Evolutionary conservation across 2,113 vertebrate species (phyloP), one percentile per base, ranked within the genome.

Genomic region (Plecotus auritus): DNA sequence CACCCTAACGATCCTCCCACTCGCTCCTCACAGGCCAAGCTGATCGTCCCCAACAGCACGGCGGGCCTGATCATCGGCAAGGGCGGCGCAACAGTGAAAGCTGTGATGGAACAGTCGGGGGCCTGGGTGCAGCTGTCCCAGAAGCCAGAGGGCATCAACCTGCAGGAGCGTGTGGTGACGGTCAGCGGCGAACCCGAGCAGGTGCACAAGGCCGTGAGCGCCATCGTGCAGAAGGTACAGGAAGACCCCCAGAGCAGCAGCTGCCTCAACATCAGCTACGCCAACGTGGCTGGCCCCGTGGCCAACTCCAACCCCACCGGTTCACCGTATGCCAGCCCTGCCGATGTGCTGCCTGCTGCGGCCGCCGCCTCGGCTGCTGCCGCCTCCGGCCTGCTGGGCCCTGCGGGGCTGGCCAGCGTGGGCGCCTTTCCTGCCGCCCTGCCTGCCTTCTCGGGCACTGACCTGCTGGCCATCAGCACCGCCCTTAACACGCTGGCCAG

Each of bases 251-350:
- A 99, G 98, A 99, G 99, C 98, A 99, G 99, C 97, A 99, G 99
- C 98, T 99, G 99, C 97, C 99, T 99, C 97, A 99, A 99, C 98
- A 99, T 99, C 97, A 99, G 99, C 98, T 99, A 99, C 88, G 99
- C 99, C 98, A 99, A 99, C 97, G 99, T 99, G 97, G 99, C 99
- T 0, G 99, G 99, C 85, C 99, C 99, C 0, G 99, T 99, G 49
- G 99, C 99, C 98, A 99, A 99, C 98, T 99, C 99, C 97, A 99
- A 99, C 98, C 99, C 99, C 89, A 99, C 99, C n/a, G 99, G 99
- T 92, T 99, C 99, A 0, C 99, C 99, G 0, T 99, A 99, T 37
- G 99, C 99, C 98, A 99, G 99, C 98, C 99, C 99, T 0, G 98
- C 99, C 1, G 99, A 99, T 94, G 99, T 99, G 87, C 98, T 99